phyloP scores from a whole-genome alignment of 2,888 invertebrate genomes.

The Petrolisthes manimaculis region DNA sequence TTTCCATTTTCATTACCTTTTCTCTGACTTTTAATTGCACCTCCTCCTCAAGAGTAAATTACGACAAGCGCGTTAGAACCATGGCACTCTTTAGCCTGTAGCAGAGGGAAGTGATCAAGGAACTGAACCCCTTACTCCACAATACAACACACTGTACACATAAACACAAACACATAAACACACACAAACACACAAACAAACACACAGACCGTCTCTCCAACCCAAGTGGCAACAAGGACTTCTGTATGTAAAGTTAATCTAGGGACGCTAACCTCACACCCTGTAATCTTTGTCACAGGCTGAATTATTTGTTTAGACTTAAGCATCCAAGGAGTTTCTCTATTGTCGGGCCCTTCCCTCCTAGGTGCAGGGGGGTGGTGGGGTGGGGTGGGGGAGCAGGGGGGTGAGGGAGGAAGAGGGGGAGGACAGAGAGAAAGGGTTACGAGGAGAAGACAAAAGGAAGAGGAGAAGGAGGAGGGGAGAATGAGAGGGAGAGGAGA shows the following conservation, averaged over 20 bases:
- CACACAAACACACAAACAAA: no score
- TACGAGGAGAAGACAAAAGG: no score
- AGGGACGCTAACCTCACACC: conserved; percentile 42
- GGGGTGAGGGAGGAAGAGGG: no score
- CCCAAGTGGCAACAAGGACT: conserved; percentile 45
- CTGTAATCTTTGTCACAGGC: conserved; percentile 41
- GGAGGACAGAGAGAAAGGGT: no score
- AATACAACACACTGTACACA: no score
- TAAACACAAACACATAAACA: no score
- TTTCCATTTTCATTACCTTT: conserved; percentile 54
- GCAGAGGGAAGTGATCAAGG: conserved; percentile 43
- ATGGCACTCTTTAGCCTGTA: conserved; percentile 26
- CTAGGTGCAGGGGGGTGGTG: conserved; percentile 19
- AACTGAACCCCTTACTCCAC: not conserved
- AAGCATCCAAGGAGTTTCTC: conserved; percentile 42
- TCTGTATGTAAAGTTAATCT: conserved; percentile 45
- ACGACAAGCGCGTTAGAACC: conserved; percentile 45
- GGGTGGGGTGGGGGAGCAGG: no score
- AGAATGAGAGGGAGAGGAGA: no score
- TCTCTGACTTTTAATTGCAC: conserved; percentile 56
- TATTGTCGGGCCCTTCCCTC: conserved; percentile 33
- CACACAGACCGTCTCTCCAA: no score
- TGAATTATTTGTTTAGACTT: conserved; percentile 50
- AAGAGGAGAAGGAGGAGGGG: no score
- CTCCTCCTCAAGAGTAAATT: conserved; percentile 41